These are phyloP conservation scores for Thymelicus sylvestris DNA, from an alignment of 2,888 invertebrate species.

Conservation along the genomic window DNA sequence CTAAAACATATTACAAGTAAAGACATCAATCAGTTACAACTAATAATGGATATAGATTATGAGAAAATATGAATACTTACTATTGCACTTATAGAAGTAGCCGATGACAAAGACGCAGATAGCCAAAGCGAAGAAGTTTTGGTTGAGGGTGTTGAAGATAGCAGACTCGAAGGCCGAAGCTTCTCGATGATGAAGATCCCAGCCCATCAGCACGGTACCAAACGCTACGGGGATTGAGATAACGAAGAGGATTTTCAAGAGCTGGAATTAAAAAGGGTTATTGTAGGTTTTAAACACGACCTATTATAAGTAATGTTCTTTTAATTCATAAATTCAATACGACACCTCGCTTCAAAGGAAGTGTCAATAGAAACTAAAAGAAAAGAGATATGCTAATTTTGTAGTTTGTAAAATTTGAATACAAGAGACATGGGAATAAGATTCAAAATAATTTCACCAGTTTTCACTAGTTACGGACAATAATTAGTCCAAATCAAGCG, in stretches of 20 bases:
- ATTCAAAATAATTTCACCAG: neutral
- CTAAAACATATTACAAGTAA: too few species aligned
- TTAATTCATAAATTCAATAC: too few species aligned
- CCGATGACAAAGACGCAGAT: slow-evolving; percentile 76
- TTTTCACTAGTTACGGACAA: neutral
- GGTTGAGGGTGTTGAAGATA: slow-evolving; percentile 73
- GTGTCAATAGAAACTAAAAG: neutral
- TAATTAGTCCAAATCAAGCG: neutral
- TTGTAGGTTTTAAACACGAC: neutral
- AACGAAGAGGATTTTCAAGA: slow-evolving; percentile 65
- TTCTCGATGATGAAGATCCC: slow-evolving; percentile 75
- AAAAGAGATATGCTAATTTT: too few species aligned
- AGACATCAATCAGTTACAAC: too few species aligned
- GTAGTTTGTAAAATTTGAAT: too few species aligned
- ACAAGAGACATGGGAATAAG: too few species aligned
- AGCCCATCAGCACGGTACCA: slow-evolving; percentile 73
- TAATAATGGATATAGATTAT: too few species aligned
- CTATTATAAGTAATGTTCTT: too few species aligned
- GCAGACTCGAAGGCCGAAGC: slow-evolving; percentile 74
- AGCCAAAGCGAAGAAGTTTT: slow-evolving; percentile 77
- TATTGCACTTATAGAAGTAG: slow-evolving; percentile 71
- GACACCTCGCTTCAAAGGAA: too few species aligned
- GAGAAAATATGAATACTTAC: slow-evolving; percentile 56
- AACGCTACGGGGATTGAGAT: slow-evolving; percentile 67
- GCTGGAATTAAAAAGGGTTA: slow-evolving; percentile 51